Conservation (phyloP, 2,113 vertebrate species). For the Grammomys dolichurus region DNA sequence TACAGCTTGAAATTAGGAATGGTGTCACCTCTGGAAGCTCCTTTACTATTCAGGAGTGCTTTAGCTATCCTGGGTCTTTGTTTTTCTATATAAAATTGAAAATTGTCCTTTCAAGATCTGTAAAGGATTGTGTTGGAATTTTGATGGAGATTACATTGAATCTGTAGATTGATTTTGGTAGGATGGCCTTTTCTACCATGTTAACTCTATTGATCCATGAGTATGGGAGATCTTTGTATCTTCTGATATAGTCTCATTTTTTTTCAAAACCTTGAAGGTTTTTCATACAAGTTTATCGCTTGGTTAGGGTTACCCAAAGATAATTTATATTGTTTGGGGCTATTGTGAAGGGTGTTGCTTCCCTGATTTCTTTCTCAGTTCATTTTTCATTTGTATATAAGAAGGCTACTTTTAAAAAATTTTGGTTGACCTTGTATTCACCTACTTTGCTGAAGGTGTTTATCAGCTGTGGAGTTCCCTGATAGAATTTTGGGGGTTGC, state of each 20-base stretch:
- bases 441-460: not conserved
- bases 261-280: not conserved
- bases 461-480: not conserved
- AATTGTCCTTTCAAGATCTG: not conserved
- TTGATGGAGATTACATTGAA: not conserved
- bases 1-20: not conserved
- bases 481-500: not conserved
- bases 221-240: not conserved
- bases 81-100: not conserved
- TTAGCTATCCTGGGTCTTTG: not conserved
- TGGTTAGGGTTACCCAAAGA: not conserved
- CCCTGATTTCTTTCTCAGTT: not conserved
- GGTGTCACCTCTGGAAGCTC: not conserved
- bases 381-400: not conserved
- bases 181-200: not conserved
- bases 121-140: not conserved
- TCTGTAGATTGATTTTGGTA: not conserved
- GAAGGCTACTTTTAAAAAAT: not conserved
- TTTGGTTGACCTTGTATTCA: not conserved
- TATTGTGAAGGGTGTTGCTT: not conserved
- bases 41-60: not conserved
- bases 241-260: not conserved
- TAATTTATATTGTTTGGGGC: not conserved
- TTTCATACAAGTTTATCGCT: not conserved
- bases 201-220: not conserved